Conservation (phyloP, 2,797 vertebrate species). For the Arremon aurantiirostris region DNA sequence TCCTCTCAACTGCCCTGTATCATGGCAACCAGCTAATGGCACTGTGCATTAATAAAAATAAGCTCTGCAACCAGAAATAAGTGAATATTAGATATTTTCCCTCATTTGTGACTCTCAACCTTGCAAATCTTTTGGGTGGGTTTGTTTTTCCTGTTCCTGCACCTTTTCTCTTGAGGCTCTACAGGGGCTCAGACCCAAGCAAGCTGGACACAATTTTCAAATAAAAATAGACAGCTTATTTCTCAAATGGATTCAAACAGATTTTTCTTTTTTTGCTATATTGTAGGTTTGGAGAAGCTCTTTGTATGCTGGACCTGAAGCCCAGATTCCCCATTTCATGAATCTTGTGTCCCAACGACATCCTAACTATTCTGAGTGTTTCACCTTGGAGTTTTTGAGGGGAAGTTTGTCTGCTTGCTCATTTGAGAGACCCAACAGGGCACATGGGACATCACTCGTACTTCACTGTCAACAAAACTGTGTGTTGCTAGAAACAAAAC, state of each 20-base stretch:
- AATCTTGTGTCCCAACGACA: neutral
- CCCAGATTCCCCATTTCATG: neutral
- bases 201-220: neutral
- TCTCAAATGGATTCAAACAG: neutral
- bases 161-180: neutral
- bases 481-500: neutral
- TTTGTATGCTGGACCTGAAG: neutral
- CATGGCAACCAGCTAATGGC: constrained; percentile 31
- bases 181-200: neutral
- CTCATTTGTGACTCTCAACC: neutral
- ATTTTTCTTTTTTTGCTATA: neutral
- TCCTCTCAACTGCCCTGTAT: neutral
- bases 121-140: fast-evolving
- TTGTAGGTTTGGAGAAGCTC: neutral
- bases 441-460: neutral
- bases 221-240: neutral
- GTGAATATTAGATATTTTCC: neutral
- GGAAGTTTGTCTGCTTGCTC: neutral
- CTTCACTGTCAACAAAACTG: neutral
- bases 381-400: neutral
- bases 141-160: neutral
- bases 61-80: constrained; percentile 23
- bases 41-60: neutral
- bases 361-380: neutral
- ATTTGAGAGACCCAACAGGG: neutral